phyloP scores from a whole-genome alignment of 2,888 invertebrate genomes.

The Muschampia plurimacula region DNA sequence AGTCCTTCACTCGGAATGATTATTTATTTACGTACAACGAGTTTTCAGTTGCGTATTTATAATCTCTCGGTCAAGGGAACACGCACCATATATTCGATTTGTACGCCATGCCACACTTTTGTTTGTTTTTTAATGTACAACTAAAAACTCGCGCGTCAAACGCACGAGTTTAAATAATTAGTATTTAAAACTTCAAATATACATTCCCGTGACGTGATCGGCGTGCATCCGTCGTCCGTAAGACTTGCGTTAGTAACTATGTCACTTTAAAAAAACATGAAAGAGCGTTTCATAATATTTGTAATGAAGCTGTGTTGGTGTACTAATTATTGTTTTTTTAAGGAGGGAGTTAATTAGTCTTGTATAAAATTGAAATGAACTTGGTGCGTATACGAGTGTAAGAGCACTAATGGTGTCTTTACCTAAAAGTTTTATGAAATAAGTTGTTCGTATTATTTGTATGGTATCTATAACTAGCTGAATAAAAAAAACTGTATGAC shows the following conservation, averaged over 20 bases:
- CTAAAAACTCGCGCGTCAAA: slow-evolving; percentile 14
- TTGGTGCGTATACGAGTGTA: no score
- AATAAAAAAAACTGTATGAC: no score
- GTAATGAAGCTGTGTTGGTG: background rate
- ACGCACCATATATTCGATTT: slow-evolving; percentile 10
- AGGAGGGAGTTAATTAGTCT: background rate
- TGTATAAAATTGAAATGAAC: background rate
- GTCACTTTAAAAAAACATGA: background rate
- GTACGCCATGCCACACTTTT: slow-evolving; percentile 17
- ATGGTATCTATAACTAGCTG: no score
- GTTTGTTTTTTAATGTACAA: slow-evolving; percentile 7
- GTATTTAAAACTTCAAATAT: slow-evolving; percentile 14
- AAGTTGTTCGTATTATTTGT: no score
- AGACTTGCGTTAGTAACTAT: slow-evolving; percentile 4
- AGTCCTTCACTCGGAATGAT: slow-evolving; percentile 13
- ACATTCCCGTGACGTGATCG: background rate
- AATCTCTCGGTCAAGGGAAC: slow-evolving; percentile 45
- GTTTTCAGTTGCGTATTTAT: slow-evolving; percentile 37
- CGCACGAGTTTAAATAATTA: slow-evolving; percentile 4
- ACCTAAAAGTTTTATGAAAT: no score
- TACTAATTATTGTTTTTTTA: background rate
- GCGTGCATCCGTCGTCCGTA: background rate
- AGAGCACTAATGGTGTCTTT: no score
- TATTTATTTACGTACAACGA: slow-evolving; percentile 31
- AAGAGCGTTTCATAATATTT: background rate